Base-by-base conservation (phyloP, 2,797 vertebrate genomes). In the Sebastes vulpes region DNA sequence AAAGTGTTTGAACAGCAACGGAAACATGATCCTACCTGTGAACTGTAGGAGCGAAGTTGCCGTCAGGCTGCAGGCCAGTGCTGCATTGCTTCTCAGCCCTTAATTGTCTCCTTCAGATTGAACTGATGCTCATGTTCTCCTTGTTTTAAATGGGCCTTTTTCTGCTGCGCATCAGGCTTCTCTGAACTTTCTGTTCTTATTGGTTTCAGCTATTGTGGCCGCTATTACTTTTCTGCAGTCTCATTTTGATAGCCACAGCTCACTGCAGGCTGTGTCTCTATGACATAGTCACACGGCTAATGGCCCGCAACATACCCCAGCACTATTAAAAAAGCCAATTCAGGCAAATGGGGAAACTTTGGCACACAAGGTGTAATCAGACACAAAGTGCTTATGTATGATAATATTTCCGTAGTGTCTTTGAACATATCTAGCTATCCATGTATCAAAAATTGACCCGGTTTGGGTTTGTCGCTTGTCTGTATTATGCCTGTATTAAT, bases 171-270 rank as follows among this genome's bases (percentile, higher is more conserved):
- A 79, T 85, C 50, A 70, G 74, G 50, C 73, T 70, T 65, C 65
- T 67, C 70, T 78, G 52, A 81, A 65, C 77, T 81, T 70, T 77
- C 71, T 64, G 5, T 80, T 86, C 75, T 79, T 83, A 79, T 84
- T 84, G 66, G 83, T 83, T 82, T 88, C 77, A 65, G 70, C 81
- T 56, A 76, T 88, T 88, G 79, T 85, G 80, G 64, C 76, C 61
- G 81, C 77, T 82, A 91, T 89, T 90, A 77, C 81, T 87, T 90
- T 88, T 83, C 78, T 79, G 87, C 87, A 89, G 77, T 72, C 69
- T 90, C 91, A 91, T 90, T 83, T 88, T 87, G 88, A 92, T 89
- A 81, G 92, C 88, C 71, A 87, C 88, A 91, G 84, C 85, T 90
- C 82, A 86, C 89, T 91, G 87, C 89, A 85, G 85, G 85, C 83